phyloP scores from a whole-genome alignment of 2,888 invertebrate species.

The Drosophila affinis region DNA sequence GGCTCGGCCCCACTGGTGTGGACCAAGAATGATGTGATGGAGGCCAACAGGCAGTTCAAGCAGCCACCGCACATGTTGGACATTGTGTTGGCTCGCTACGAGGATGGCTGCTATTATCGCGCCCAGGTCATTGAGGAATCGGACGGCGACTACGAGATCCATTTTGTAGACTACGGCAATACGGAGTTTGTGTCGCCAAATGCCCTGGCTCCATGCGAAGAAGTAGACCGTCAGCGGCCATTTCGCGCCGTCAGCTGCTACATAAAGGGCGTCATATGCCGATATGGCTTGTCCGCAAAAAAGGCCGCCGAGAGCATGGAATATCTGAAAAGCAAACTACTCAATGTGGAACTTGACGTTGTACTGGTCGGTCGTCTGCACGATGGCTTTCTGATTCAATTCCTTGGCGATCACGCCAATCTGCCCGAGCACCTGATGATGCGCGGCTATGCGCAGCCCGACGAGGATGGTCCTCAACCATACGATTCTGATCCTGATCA shows the following conservation, averaged over 20 bases:
- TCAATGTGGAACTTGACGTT: constrained; percentile 53
- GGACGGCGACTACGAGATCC: constrained; percentile 71
- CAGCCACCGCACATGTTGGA: constrained; percentile 69
- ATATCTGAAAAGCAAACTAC: constrained; percentile 48
- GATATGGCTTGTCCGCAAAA: constrained; percentile 14
- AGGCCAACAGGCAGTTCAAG: constrained; percentile 48
- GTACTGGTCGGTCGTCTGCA: constrained; percentile 29
- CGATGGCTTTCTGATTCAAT: constrained; percentile 46
- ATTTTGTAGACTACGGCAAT: constrained; percentile 82
- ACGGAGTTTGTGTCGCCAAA: constrained; percentile 65
- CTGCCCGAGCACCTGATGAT: constrained; percentile 36
- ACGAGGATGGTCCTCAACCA: not conserved
- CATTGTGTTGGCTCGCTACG: constrained; percentile 79
- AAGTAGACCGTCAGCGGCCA: constrained; percentile 66
- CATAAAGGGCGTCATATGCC: constrained; percentile 54
- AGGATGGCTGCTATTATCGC: constrained; percentile 79
- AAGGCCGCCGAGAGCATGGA: constrained; percentile 48
- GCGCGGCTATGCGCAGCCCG: constrained; percentile 43
- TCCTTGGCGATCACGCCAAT: constrained; percentile 17
- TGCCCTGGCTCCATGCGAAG: constrained; percentile 69
- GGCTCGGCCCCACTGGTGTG: constrained; percentile 70
- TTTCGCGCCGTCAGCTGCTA: constrained; percentile 75
- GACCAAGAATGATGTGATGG: constrained; percentile 69
- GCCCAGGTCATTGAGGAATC: constrained; percentile 77
- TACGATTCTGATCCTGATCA: too few species aligned